Evolutionary conservation across 2,888 invertebrate genomes (phyloP).

Genomic region (Drosophila fulvimacula): DNA sequence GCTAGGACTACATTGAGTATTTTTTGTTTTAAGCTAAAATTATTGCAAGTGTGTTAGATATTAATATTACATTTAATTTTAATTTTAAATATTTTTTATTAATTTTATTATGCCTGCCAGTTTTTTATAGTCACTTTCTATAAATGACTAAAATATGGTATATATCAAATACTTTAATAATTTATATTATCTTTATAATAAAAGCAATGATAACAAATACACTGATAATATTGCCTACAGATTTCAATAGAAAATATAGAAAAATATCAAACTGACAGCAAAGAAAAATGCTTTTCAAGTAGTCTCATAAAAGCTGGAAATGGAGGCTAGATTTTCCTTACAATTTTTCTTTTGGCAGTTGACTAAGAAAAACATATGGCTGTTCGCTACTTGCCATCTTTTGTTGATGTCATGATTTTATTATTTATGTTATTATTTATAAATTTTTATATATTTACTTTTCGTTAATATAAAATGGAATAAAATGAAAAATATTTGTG

Average conservation of each 20-base stretch:
- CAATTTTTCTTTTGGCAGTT: constrained; percentile 11
- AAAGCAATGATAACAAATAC: too few relatives aligned
- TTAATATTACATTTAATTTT: too few relatives aligned
- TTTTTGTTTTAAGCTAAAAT: too few relatives aligned
- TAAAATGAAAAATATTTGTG: constrained; percentile 67
- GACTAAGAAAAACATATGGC: constrained; percentile 64
- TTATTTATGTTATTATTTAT: constrained; percentile 27
- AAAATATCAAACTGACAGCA: not conserved
- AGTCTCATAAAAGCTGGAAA: not conserved
- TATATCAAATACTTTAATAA: too few relatives aligned
- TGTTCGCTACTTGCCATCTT: constrained; percentile 54
- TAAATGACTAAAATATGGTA: too few relatives aligned
- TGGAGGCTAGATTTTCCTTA: not conserved
- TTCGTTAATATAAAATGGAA: constrained; percentile 37
- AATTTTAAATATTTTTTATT: too few relatives aligned
- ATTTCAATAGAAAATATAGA: not conserved
- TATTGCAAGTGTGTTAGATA: too few relatives aligned
- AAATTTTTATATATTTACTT: constrained; percentile 28
- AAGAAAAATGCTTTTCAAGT: not conserved
- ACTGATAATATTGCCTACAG: not conserved
- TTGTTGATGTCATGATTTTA: constrained; percentile 29
- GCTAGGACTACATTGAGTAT: not conserved
- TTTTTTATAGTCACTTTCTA: too few relatives aligned
- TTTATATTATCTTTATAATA: too few relatives aligned
- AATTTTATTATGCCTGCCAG: too few relatives aligned